Base-by-base conservation (phyloP, 2,888 invertebrate genomes). In the Melinaea menophilus region DNA sequence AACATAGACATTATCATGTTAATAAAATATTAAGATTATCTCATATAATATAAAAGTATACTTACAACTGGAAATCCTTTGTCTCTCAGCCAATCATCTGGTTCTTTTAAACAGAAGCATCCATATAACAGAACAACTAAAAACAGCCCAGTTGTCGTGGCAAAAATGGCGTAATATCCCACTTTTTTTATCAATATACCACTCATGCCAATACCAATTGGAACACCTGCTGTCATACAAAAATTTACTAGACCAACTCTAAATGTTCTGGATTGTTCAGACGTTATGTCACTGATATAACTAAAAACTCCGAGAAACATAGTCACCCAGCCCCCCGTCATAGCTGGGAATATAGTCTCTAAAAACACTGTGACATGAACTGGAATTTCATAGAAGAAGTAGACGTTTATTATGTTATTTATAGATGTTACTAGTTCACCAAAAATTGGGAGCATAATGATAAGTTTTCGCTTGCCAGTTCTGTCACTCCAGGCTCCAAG, bases 101-200 rank as follows among this genome's bases (percentile, higher is more conserved):
- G 92, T 75, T 96, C 96, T 63, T 94, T 92, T 68, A 96, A 91
- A 61, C 92, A 92, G 65, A 93, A 92, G 55, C 93, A 87, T 0
- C 96, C 96, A 72, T 96, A 96, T 51, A 93, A 75, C 59, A 96
- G 92, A 51, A 95, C 93, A 55, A 95, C 74, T 5, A 94, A 72
- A 57, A 92, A 87, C 72, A 89, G 68, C 0, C 71, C 71, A 3
- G 81, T 74, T 0, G 90, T 90, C 74, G 84, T 80, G 1, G 84
- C 75, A 67, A 91, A 91, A 63, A 91, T 80, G 48, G 86, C 88
- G 66, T 91, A 91, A 68, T 90, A 91, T 1, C 91, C 91, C 75
- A 89, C 75, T 46, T 72, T 80, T 62, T 81, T 77, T 34, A 90
- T 69, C 55, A 93, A 73, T 9, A 90, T 77, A 0, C 93, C 93